A percentile compares a stretch with the other conserved stretches of the same genome.
Evolutionary conservation across 2,113 vertebrate genomes (phyloP).

Genomic region (Struthidea cinerea): DNA sequence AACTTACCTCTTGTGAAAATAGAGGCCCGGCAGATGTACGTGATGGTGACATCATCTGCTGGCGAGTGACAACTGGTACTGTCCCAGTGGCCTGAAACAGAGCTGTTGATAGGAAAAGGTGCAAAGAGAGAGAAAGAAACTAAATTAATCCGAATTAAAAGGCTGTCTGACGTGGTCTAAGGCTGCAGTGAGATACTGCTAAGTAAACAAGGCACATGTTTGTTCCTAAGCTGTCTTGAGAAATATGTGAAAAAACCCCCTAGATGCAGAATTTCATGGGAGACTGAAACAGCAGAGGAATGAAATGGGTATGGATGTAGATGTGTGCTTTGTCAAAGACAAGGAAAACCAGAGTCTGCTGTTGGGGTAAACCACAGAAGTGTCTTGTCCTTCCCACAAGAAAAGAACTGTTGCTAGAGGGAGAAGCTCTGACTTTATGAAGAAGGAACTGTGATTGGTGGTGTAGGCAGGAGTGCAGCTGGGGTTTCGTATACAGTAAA

Average conservation of each 20-base stretch:
- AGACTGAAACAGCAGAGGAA: not conserved
- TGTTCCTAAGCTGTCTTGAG: not conserved
- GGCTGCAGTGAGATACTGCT: not conserved
- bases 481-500: not conserved
- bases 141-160: not conserved
- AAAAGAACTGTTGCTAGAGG: not conserved
- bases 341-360: not conserved
- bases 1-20: not conserved
- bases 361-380: not conserved
- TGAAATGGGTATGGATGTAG: not conserved
- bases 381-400: not conserved
- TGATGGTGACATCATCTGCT: not conserved
- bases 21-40: not conserved
- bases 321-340: not conserved
- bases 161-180: not conserved
- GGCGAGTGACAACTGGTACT: not conserved
- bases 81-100: not conserved
- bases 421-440: not conserved
- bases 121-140: not conserved
- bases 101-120: not conserved
- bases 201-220: not conserved
- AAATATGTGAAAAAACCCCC: not conserved
- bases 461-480: not conserved
- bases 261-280: not conserved
- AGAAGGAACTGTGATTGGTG: not conserved